Percentiles rank a stretch among this genome's conserved stretches.
Conservation (phyloP, 2,113 vertebrate species). For the Thalassoma bifasciatum region DNA sequence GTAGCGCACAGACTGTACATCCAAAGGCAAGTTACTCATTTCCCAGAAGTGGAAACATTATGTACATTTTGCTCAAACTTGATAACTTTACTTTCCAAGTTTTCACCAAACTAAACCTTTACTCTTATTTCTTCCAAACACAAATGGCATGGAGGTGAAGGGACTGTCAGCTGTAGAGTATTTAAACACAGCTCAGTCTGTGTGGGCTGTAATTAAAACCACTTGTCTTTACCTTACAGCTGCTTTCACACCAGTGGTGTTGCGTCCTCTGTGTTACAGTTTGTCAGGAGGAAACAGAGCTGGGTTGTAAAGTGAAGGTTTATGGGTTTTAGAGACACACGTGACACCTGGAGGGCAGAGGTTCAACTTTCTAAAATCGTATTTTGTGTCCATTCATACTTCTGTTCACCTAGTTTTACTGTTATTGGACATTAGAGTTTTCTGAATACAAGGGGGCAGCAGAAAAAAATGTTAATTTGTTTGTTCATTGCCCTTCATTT, state of each 20-base stretch:
- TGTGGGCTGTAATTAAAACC: conserved; percentile 61
- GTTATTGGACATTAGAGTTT: no score
- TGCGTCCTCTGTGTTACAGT: neutral
- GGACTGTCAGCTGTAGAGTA: neutral
- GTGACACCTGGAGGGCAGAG: neutral
- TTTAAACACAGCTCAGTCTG: conserved; percentile 15
- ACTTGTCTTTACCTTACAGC: conserved; percentile 7
- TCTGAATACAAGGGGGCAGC: no score
- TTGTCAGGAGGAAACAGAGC: conserved; percentile 14
- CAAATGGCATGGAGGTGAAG: conserved; percentile 10
- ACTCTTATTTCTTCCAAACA: no score
- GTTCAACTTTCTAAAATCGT: no score
- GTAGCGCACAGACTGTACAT: neutral
- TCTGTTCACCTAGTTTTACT: no score
- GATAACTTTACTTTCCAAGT: neutral
- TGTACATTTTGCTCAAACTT: neutral
- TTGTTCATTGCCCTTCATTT: no score
- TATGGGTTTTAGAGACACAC: no score
- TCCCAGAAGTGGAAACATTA: no score
- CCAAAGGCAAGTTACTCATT: neutral
- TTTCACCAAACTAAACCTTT: neutral
- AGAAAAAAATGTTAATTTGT: no score
- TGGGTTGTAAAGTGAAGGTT: neutral
- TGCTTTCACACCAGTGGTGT: conserved; percentile 7
- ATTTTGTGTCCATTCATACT: no score